phyloP scores from a whole-genome alignment of 2,113 vertebrate species.

The Dicerorhinus sumatrensis region DNA sequence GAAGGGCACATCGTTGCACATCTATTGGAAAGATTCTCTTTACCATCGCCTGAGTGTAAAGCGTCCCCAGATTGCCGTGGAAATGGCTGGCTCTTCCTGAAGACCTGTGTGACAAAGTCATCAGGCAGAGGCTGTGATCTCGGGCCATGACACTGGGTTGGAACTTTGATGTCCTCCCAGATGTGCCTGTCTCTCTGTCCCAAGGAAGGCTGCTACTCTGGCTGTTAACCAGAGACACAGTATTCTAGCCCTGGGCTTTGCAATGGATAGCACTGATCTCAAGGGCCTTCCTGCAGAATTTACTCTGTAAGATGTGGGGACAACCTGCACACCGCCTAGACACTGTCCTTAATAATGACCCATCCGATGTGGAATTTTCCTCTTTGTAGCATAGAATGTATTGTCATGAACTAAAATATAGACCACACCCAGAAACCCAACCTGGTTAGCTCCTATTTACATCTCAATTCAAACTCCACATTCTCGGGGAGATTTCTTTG shows the following conservation, averaged over 20 bases:
- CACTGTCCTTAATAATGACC: rapidly evolving
- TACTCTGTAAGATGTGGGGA: background rate
- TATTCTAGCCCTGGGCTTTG: background rate
- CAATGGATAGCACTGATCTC: background rate
- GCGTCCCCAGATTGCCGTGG: conserved; percentile 35
- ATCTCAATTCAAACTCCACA: background rate
- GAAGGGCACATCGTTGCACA: conserved; percentile 51
- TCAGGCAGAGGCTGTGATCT: conserved; percentile 70
- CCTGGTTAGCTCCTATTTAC: too few species aligned
- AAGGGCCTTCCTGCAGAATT: background rate
- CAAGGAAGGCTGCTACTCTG: conserved; percentile 49
- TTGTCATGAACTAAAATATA: background rate
- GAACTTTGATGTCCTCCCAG: conserved; percentile 70
- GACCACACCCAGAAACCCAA: background rate
- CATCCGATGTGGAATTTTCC: background rate
- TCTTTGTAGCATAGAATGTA: background rate
- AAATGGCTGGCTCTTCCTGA: conserved; percentile 74
- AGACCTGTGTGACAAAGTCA: conserved; percentile 72
- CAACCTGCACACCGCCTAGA: background rate
- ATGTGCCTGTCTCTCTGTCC: background rate
- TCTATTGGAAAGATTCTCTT: conserved; percentile 30
- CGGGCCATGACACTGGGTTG: conserved; percentile 28
- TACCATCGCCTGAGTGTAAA: background rate
- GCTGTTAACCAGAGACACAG: conserved; percentile 58
- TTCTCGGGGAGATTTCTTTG: background rate